These are phyloP conservation scores for Oedothorax gibbosus DNA, from an alignment of 1,140 invertebrate species.

Conservation along the genomic window DNA sequence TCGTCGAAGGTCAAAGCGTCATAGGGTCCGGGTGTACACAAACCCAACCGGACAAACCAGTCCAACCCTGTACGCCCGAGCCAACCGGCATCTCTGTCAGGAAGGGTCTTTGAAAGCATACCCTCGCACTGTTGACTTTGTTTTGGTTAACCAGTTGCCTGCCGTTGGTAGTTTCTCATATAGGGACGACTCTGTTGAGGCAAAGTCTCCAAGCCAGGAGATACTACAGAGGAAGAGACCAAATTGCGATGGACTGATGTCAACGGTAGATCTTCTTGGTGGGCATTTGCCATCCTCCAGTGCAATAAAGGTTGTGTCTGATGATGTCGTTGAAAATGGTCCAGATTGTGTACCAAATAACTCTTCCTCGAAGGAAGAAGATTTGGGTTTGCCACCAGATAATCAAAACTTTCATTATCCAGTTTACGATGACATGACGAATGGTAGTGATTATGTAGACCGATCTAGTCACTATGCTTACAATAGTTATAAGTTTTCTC, in stretches of 20 bases:
- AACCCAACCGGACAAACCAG: conserved; percentile 49
- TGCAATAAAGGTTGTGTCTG: conserved; percentile 51
- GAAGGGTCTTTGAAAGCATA: conserved; percentile 10
- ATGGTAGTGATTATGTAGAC: conserved; percentile 34
- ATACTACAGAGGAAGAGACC: conserved; percentile 5
- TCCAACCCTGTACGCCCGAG: conserved; percentile 49
- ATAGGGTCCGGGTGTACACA: conserved; percentile 29
- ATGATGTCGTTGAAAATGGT: not conserved
- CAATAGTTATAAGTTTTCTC: conserved; percentile 56
- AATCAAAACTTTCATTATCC: conserved; percentile 49
- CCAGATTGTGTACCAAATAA: conserved; percentile 13
- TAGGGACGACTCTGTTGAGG: conserved; percentile 69
- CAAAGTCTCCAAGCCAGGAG: conserved; percentile 41
- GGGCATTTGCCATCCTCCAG: not conserved
- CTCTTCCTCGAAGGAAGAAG: not conserved
- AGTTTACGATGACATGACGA: conserved; percentile 28
- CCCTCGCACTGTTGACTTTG: conserved; percentile 66
- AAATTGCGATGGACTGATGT: not conserved
- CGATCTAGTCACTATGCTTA: conserved; percentile 44
- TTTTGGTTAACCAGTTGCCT: conserved; percentile 68
- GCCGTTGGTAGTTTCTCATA: conserved; percentile 69
- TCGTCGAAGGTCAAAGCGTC: conserved; percentile 9
- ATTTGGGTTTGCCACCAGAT: not conserved
- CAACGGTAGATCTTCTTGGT: not conserved
- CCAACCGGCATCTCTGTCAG: conserved; percentile 23